These are phyloP conservation scores for Poecile montanus DNA, from an alignment of 2,797 vertebrate species.

Conservation along the genomic window DNA sequence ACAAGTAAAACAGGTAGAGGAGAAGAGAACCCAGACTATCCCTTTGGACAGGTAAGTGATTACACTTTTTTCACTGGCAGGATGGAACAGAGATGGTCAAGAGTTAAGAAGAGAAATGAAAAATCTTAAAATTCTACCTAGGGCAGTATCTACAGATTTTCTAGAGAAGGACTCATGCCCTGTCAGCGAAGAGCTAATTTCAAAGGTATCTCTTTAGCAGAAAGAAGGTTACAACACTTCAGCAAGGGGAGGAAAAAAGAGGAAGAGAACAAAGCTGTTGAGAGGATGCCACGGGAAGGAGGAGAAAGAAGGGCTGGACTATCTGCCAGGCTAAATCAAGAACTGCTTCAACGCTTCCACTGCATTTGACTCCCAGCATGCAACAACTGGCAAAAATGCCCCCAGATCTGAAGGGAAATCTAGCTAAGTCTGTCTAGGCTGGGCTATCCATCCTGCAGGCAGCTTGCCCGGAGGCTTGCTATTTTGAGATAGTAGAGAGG, in stretches of 20 bases:
- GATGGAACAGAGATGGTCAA: neutral
- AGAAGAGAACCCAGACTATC: neutral
- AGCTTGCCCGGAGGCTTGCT: conserved; percentile 23
- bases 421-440: neutral
- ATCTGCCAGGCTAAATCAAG: conserved; percentile 27
- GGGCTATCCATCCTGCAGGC: conserved; percentile 57
- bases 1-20: neutral
- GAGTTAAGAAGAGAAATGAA: neutral
- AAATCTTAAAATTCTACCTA: neutral
- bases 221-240: neutral
- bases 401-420: neutral
- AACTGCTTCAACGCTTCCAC: neutral
- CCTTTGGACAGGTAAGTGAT: neutral
- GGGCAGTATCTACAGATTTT: neutral
- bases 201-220: neutral
- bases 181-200: neutral
- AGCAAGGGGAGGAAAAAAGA: neutral
- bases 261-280: neutral
- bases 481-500: conserved; percentile 31
- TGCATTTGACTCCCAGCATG: conserved; percentile 20
- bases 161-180: neutral
- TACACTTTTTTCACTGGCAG: neutral
- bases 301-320: neutral
- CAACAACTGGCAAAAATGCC: conserved; percentile 36
- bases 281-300: neutral